Percentiles rank a stretch among this genome's conserved stretches.
Evolutionary conservation across 2,797 vertebrate species (phyloP).

Genomic region (Synanceia verrucosa): DNA sequence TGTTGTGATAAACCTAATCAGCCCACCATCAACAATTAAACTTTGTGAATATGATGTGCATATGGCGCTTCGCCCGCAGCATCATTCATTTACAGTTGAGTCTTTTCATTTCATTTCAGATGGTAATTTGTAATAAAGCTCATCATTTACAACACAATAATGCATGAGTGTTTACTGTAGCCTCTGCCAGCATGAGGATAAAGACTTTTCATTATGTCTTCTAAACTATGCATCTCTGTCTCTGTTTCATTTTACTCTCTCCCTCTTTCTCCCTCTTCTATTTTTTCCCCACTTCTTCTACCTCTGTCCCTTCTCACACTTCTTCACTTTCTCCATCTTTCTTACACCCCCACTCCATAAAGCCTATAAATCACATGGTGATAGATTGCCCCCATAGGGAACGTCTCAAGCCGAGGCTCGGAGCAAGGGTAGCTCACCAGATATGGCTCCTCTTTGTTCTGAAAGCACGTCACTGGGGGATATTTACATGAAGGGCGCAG

Average conservation of each 20-base stretch:
- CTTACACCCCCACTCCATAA: conserved; percentile 21
- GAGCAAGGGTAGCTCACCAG: conserved; percentile 62
- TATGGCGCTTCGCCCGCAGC: not conserved
- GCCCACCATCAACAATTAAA: conserved; percentile 14
- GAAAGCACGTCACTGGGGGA: conserved; percentile 49
- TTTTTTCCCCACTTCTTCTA: not conserved
- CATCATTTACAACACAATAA: conserved; percentile 11
- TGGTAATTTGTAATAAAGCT: conserved; percentile 30
- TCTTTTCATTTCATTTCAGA: not conserved
- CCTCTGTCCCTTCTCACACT: not conserved
- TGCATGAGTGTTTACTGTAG: conserved; percentile 1
- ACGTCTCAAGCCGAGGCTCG: conserved; percentile 49
- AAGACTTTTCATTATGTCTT: not conserved
- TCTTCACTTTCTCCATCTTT: not conserved
- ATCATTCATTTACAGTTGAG: not conserved
- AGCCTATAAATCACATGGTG: conserved; percentile 73
- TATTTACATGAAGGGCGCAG: conserved; percentile 73
- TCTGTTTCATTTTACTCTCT: not conserved
- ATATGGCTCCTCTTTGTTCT: conserved; percentile 63
- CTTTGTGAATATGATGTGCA: not conserved
- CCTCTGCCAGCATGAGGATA: not conserved
- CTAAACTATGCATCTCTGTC: not conserved
- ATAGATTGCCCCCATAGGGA: conserved; percentile 68
- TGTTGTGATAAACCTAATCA: conserved; percentile 22
- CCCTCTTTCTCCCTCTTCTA: not conserved